Evolutionary conservation across 2,888 invertebrate species (phyloP).

Genomic region (Troglohyphantes excavatus): DNA sequence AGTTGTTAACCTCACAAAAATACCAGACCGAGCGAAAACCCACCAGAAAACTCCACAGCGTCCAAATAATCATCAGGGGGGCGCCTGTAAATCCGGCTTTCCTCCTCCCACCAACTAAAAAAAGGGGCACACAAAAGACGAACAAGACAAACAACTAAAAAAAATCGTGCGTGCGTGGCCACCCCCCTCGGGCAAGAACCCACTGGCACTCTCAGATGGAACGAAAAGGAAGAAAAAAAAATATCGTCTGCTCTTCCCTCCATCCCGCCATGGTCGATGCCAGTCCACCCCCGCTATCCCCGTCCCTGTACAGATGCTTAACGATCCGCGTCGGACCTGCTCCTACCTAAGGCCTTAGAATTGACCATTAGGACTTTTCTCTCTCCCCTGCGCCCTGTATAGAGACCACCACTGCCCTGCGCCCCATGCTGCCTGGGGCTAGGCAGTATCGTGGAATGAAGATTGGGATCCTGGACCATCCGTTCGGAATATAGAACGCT

Average conservation of each 20-base stretch:
- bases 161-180: conserved; percentile 70
- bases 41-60: too few relatives aligned
- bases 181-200: conserved; percentile 26
- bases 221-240: conserved; percentile 29
- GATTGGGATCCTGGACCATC: conserved; percentile 67
- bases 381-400: conserved; percentile 7
- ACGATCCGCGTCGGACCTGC: conserved; percentile 76
- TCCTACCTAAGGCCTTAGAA: conserved; percentile 78
- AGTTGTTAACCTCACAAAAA: too few relatives aligned
- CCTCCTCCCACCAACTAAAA: background rate
- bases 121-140: conserved; percentile 15
- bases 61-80: conserved; percentile 43
- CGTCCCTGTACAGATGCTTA: conserved; percentile 66
- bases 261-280: conserved; percentile 65
- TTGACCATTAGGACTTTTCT: conserved; percentile 78
- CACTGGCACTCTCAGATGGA: conserved; percentile 20
- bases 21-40: too few relatives aligned
- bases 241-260: conserved; percentile 34
- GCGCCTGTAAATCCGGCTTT: conserved; percentile 60
- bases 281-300: conserved; percentile 9
- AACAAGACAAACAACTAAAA: conserved; percentile 35
- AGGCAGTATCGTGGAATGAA: conserved; percentile 60
- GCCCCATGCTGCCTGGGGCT: conserved; percentile 59
- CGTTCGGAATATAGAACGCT: conserved; percentile 65
- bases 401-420: background rate